Evolutionary conservation across 2,888 invertebrate species (phyloP), one percentile per base, ranked within the genome.

Genomic region (Dysmachus trigonus): DNA sequence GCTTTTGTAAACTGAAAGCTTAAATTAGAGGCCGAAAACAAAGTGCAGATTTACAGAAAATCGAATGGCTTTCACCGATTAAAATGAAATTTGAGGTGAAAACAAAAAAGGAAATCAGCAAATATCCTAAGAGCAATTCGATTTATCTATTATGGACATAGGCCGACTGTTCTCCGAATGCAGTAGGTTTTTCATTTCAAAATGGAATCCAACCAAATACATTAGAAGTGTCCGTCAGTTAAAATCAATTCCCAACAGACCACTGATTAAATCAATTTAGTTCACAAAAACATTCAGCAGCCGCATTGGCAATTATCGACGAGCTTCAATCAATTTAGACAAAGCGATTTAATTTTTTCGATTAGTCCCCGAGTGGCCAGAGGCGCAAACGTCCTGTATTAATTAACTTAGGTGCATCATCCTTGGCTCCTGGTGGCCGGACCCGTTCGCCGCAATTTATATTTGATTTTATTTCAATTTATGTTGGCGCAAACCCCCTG

Each of bases 381-480:
- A 62, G 81, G 81, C 62, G 62, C 53, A 81, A 18, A 81, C 81
- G 18, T 51, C 33, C 53, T 35, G 18, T 31, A 81, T 81, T 81
- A 81, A 81, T 62, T 62, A 31, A 31, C 33, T 81, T 81, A 53
- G 53, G 27, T 62, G 62, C 22, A 62, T 62, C 62, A 62, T 62
- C 62, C 22, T 22, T 62, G 27, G 27, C 18, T 27, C 62, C 62
- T 10, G 22, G 3, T 62, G 22, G 33, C 33, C 18, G 38, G 38
- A 41, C 73, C 33, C 73, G n/a, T 15, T 33, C 1, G 81, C 51
- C 47, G 2, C 31, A 62, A 33, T 81, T 81, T 81, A 53, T 81
- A 53, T 81, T 62, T 81, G 81, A 81, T 81, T 81, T 81, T 53
- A 35, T 81, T 81, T 81, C 81, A 81, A 81, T 81, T 81, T 81